phyloP scores from a whole-genome alignment of 1,140 invertebrate genomes.

The Lethocerus indicus region DNA sequence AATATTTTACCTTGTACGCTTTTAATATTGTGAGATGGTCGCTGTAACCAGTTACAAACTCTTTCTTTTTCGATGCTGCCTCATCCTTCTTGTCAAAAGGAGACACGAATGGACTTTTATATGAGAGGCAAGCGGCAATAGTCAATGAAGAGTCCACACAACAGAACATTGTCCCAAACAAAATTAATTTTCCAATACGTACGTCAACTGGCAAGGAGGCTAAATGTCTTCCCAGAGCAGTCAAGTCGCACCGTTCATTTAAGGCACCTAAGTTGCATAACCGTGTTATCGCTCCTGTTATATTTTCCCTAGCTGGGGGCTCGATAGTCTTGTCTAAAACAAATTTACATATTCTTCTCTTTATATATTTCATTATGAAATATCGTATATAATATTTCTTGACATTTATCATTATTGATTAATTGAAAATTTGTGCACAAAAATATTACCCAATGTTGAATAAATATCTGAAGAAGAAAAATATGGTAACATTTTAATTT shows the following conservation, averaged over 20 bases:
- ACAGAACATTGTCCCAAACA: conserved; percentile 81
- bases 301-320: conserved; percentile 55
- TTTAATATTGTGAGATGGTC: conserved; percentile 66
- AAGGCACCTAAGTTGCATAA: conserved; percentile 75
- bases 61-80: conserved; percentile 49
- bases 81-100: conserved; percentile 57
- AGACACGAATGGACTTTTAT: conserved; percentile 64
- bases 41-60: conserved; percentile 53
- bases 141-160: conserved; percentile 88
- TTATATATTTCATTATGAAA: too few relatives aligned
- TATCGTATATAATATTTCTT: too few relatives aligned
- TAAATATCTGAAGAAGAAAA: conserved; percentile 42
- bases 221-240: conserved; percentile 75
- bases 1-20: conserved; percentile 48
- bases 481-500: conserved; percentile 68
- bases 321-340: conserved; percentile 47
- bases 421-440: too few relatives aligned
- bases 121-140: conserved; percentile 75
- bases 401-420: too few relatives aligned
- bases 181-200: conserved; percentile 44
- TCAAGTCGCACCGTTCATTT: conserved; percentile 59
- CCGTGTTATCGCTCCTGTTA: conserved; percentile 56
- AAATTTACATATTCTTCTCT: too few relatives aligned
- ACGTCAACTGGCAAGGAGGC: conserved; percentile 83
- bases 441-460: conserved; percentile 45